Evolutionary conservation across 1,140 invertebrate genomes (phyloP).

Genomic region (Mesaphorura yosii): DNA sequence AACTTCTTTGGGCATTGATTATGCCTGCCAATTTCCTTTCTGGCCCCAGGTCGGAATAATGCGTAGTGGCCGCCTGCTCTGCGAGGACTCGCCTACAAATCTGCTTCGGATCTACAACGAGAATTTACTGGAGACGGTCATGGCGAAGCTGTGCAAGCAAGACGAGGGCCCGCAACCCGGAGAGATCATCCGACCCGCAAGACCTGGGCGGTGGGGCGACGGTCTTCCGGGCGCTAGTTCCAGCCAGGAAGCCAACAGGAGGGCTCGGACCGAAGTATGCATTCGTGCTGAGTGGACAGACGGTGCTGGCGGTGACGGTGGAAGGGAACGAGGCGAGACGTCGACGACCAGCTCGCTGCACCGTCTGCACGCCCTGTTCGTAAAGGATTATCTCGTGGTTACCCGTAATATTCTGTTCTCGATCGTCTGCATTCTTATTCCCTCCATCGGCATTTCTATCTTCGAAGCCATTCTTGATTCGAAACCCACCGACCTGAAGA

Average conservation of each 20-base stretch:
- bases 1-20: constrained; percentile 80
- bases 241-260: neutral
- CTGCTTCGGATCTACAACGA: too few species aligned
- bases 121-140: too few species aligned
- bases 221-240: too few species aligned
- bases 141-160: too few species aligned
- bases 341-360: neutral
- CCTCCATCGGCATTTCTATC: constrained; percentile 60
- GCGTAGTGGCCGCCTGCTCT: constrained; percentile 75
- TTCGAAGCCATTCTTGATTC: constrained; percentile 70
- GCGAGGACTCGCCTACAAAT: constrained; percentile 88
- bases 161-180: neutral
- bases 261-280: too few species aligned
- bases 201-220: too few species aligned
- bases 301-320: too few species aligned
- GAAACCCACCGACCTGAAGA: constrained; percentile 54
- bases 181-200: neutral
- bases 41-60: constrained; percentile 92
- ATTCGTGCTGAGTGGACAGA: too few species aligned
- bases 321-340: too few species aligned
- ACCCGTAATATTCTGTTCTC: constrained; percentile 46
- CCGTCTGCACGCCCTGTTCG: constrained; percentile 42
- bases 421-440: constrained; percentile 68
- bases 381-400: constrained; percentile 53
- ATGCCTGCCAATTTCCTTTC: constrained; percentile 47